Conservation (phyloP, 2,113 vertebrate genomes). For the Melanerpes aurifrons region DNA sequence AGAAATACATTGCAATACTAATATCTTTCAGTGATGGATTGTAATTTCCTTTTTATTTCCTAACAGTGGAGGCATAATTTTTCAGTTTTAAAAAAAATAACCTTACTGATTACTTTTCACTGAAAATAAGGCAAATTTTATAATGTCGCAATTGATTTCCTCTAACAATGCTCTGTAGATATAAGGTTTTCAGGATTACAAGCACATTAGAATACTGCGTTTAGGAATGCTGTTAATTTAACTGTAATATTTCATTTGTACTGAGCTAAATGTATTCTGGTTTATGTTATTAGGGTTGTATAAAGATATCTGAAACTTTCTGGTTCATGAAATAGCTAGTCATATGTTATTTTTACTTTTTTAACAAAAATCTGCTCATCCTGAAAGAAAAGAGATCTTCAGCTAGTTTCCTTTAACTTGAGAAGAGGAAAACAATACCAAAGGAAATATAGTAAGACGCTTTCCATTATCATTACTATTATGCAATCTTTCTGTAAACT, state of each 20-base stretch:
- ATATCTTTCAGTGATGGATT: not conserved
- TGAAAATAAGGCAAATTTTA: not conserved
- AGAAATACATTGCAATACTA: not conserved
- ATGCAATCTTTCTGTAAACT: not conserved
- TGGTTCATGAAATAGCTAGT: not conserved
- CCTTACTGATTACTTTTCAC: not conserved
- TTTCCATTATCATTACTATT: not conserved
- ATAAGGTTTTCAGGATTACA: not conserved
- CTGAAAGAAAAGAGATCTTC: not conserved
- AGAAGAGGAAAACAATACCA: not conserved
- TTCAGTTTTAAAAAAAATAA: not conserved
- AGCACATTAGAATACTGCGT: not conserved
- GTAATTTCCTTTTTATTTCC: not conserved
- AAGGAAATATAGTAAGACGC: not conserved
- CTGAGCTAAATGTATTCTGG: not conserved
- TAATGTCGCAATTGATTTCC: not conserved
- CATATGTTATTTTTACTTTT: not conserved
- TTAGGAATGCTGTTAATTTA: not conserved
- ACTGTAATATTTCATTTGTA: not conserved
- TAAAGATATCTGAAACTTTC: not conserved
- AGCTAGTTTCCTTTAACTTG: not conserved
- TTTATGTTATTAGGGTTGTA: not conserved
- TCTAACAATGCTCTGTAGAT: not conserved
- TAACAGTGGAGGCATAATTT: not conserved
- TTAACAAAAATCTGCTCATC: not conserved